Evolutionary conservation across 2,113 vertebrate species (phyloP).

Genomic region (Lampris incognitus): DNA sequence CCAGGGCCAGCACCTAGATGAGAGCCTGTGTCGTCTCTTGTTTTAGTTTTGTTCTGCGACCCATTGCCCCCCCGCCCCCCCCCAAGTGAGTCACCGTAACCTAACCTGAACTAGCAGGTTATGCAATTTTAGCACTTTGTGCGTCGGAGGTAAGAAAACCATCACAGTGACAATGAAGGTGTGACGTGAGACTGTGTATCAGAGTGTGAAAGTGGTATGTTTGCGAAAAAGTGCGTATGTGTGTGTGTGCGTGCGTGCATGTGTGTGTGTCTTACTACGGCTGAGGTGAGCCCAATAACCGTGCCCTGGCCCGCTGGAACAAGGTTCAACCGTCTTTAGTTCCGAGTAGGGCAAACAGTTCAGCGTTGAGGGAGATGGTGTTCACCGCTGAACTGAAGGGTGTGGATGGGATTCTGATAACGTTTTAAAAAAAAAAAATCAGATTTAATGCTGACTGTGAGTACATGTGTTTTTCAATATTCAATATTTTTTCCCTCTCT

Average conservation of each 20-base stretch:
- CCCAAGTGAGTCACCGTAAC: too few relatives aligned
- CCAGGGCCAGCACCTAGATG: not conserved
- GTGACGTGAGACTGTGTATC: constrained; percentile 46
- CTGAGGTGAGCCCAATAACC: constrained; percentile 76
- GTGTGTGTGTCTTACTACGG: constrained; percentile 63
- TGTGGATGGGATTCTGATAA: not conserved
- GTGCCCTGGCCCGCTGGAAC: constrained; percentile 59
- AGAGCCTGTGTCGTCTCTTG: not conserved
- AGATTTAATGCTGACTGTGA: not conserved
- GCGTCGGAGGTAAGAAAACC: constrained; percentile 27
- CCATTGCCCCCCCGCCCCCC: too few relatives aligned
- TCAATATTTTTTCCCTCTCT: not conserved
- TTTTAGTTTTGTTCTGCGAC: too few relatives aligned
- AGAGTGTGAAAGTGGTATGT: constrained; percentile 67
- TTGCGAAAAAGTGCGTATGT: constrained; percentile 50
- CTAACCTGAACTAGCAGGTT: too few relatives aligned
- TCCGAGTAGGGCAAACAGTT: constrained; percentile 57
- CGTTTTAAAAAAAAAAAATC: not conserved
- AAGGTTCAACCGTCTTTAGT: constrained; percentile 65
- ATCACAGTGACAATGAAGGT: constrained; percentile 63
- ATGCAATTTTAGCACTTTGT: constrained; percentile 15
- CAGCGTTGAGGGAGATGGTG: constrained; percentile 44
- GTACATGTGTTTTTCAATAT: not conserved
- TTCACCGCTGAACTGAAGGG: not conserved
- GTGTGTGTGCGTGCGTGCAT: constrained; percentile 32